phyloP scores from a whole-genome alignment of 1,140 invertebrate genomes.

The Zaprionus inermis region DNA sequence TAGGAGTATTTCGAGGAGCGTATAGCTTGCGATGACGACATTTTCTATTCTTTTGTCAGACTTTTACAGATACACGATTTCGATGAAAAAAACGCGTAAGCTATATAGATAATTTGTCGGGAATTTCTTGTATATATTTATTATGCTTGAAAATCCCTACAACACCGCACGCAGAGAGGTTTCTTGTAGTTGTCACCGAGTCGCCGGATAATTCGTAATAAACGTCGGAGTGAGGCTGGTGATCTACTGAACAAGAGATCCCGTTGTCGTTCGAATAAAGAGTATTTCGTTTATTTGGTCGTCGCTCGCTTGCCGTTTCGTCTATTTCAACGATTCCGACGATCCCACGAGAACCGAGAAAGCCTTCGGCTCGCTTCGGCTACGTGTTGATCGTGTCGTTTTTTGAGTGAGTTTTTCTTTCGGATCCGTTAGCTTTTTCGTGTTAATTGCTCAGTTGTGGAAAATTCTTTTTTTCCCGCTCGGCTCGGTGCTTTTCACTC shows the following conservation, averaged over 20 bases:
- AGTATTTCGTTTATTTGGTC: slow-evolving; percentile 82
- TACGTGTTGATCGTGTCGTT: not conserved
- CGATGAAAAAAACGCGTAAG: slow-evolving; percentile 27
- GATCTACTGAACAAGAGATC: slow-evolving; percentile 85
- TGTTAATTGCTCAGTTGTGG: slow-evolving; percentile 80
- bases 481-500: slow-evolving; percentile 8
- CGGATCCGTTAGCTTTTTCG: slow-evolving; percentile 4
- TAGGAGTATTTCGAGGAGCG: slow-evolving; percentile 96
- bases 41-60: slow-evolving; percentile 61
- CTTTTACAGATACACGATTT: slow-evolving; percentile 43
- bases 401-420: slow-evolving; percentile 35
- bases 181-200: slow-evolving; percentile 83
- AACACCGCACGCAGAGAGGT: slow-evolving; percentile 72
- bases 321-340: slow-evolving; percentile 71
- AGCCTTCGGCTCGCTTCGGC: not conserved
- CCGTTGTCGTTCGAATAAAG: slow-evolving; percentile 85
- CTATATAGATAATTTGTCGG: slow-evolving; percentile 1
- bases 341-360: not conserved
- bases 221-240: slow-evolving; percentile 84
- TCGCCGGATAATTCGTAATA: slow-evolving; percentile 84
- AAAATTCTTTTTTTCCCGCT: slow-evolving; percentile 64
- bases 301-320: slow-evolving; percentile 63
- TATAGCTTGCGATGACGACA: slow-evolving; percentile 89
- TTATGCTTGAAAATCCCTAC: slow-evolving; percentile 71
- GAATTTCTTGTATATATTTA: slow-evolving; percentile 29